These are phyloP conservation scores for Antedon mediterranea DNA, from an alignment of 53 echinoderm and acorn worm species.

Conservation along the genomic window DNA sequence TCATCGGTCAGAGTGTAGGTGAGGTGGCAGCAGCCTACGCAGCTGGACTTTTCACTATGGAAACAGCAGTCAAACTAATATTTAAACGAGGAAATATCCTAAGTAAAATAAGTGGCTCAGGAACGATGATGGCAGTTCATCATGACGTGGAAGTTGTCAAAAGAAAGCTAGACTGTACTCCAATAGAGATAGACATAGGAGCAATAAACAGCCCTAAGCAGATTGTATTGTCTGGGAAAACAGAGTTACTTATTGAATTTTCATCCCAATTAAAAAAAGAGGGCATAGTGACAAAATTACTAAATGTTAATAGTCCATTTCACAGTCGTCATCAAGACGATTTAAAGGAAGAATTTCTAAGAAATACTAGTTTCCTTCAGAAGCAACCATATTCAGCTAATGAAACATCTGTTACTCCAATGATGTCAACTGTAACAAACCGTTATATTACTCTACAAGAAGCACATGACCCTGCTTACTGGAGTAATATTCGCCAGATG, in stretches of 20 bases:
- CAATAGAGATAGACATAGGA: conserved; percentile 22
- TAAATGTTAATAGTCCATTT: conserved; percentile 43
- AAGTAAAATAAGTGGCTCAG: conserved; percentile 27
- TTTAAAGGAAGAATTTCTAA: conserved; percentile 7
- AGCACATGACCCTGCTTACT: conserved; percentile 12
- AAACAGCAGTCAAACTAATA: conserved; percentile 23
- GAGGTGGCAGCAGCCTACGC: too few relatives aligned
- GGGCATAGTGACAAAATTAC: conserved; percentile 10
- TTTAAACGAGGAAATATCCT: conserved; percentile 30
- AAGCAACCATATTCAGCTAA: neutral
- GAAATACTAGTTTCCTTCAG: conserved; percentile 23
- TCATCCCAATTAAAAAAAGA: conserved; percentile 14
- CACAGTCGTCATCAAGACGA: conserved; percentile 41
- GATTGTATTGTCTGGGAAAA: conserved; percentile 28
- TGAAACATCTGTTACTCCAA: too few relatives aligned
- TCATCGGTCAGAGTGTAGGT: too few relatives aligned
- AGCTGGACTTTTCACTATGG: conserved; percentile 27
- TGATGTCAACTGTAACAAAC: conserved; percentile 34
- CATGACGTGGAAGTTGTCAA: conserved; percentile 19
- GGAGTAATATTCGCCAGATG: conserved; percentile 20
- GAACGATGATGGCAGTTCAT: conserved; percentile 38
- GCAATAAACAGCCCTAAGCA: conserved; percentile 37
- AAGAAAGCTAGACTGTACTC: neutral
- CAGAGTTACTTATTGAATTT: conserved; percentile 10
- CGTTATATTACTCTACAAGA: conserved; percentile 24